phyloP scores from a whole-genome alignment of 1,140 invertebrate genomes.

The Elymnias hypermnestra region DNA sequence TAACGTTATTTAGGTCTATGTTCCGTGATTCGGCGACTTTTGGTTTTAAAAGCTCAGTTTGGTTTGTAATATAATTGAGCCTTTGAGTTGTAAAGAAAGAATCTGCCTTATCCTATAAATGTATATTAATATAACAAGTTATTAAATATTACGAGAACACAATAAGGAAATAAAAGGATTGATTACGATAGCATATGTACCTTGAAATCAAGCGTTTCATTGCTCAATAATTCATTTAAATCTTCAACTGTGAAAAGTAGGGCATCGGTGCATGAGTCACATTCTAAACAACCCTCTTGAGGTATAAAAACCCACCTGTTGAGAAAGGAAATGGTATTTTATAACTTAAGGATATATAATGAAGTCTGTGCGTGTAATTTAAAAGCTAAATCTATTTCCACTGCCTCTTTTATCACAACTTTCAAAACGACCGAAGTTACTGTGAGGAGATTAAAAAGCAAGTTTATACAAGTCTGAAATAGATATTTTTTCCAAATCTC shows the following conservation, averaged over 20 bases:
- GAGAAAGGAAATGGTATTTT: background rate
- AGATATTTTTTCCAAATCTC: too few species aligned
- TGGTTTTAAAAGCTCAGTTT: constrained; percentile 48
- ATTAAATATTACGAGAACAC: too few species aligned
- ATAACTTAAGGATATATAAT: background rate
- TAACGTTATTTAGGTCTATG: constrained; percentile 46
- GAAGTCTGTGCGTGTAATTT: too few species aligned
- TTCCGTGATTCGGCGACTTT: constrained; percentile 38
- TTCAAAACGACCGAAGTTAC: too few species aligned
- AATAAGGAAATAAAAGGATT: too few species aligned
- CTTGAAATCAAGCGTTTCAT: constrained; percentile 63
- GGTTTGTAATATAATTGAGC: constrained; percentile 59
- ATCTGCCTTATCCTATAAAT: constrained; percentile 57
- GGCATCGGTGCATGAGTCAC: constrained; percentile 92
- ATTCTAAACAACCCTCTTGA: constrained; percentile 85
- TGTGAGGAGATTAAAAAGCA: too few species aligned
- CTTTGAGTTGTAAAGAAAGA: constrained; percentile 68
- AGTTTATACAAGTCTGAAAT: too few species aligned
- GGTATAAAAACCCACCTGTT: constrained; percentile 80
- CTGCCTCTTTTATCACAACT: too few species aligned
- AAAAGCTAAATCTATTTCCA: too few species aligned
- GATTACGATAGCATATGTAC: too few species aligned
- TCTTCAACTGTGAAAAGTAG: constrained; percentile 91
- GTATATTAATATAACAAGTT: constrained; percentile 2
- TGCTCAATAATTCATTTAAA: constrained; percentile 64